Conservation (phyloP, 2,888 invertebrate genomes). For the Scaptomyza caliginosa region DNA sequence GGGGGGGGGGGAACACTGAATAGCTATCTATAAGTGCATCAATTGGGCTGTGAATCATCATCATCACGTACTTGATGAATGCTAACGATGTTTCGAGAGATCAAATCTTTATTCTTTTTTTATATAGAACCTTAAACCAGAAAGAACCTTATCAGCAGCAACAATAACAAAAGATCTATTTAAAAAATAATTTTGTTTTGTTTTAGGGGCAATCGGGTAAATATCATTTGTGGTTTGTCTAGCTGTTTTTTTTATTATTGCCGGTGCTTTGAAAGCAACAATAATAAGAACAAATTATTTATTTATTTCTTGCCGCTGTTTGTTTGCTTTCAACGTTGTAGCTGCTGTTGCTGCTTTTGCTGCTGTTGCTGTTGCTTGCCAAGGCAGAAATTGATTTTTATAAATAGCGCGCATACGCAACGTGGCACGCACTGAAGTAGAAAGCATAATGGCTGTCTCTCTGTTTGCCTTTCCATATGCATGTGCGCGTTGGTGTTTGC, state of each 20-base stretch:
- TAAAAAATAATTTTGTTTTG: background rate
- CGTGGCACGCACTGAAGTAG: conserved; percentile 76
- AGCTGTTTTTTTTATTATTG: conserved; percentile 22
- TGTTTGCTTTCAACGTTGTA: conserved; percentile 42
- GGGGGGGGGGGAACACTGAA: background rate
- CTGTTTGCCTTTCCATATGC: conserved; percentile 10
- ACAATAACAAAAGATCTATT: conserved; percentile 1
- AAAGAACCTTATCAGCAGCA: conserved; percentile 21
- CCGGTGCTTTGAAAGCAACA: conserved; percentile 26
- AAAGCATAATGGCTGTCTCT: conserved; percentile 43
- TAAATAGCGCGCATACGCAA: conserved; percentile 77
- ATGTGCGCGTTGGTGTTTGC: conserved; percentile 14
- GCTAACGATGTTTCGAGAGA: background rate
- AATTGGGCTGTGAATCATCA: background rate
- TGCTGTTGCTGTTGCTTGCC: conserved; percentile 48
- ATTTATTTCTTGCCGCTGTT: conserved; percentile 63
- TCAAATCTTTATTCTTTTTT: too few species aligned
- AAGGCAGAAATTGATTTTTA: conserved; percentile 77
- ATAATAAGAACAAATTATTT: conserved; percentile 53
- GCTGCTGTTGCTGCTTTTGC: conserved; percentile 4
- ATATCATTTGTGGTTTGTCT: conserved; percentile 23
- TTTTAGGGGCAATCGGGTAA: conserved; percentile 19
- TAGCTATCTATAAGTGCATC: background rate
- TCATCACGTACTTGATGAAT: background rate
- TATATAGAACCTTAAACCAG: too few species aligned